Evolutionary conservation across 2,797 vertebrate genomes (phyloP).

Genomic region (Podarcis siculus): DNA sequence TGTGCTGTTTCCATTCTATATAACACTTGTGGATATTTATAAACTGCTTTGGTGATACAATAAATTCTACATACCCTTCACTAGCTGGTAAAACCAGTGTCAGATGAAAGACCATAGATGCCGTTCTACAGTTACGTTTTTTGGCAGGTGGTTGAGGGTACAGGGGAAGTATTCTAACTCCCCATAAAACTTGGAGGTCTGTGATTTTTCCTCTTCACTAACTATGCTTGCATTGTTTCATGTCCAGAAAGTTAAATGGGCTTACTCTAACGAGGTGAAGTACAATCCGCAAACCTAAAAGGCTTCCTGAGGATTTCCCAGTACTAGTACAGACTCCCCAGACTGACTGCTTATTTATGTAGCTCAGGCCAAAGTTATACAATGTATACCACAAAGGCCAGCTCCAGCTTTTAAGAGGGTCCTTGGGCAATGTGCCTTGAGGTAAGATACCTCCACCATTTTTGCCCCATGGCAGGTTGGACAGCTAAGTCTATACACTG

Average conservation of each 20-base stretch:
- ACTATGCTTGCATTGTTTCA: background rate
- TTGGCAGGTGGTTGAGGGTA: background rate
- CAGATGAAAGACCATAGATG: background rate
- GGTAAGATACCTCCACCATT: background rate
- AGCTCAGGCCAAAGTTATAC: too few species aligned
- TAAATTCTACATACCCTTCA: background rate
- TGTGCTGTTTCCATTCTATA: slow-evolving; percentile 33
- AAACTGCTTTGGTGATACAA: background rate
- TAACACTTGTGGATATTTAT: background rate
- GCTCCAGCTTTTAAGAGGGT: background rate
- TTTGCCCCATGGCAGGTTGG: background rate
- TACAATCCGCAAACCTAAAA: background rate
- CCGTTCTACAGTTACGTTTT: background rate
- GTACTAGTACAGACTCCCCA: background rate
- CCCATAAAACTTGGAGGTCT: background rate
- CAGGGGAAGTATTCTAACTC: background rate
- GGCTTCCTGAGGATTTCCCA: background rate
- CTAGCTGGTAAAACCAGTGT: background rate
- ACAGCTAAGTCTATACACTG: background rate
- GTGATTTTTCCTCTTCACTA: background rate
- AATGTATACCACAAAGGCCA: background rate
- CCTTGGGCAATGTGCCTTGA: background rate
- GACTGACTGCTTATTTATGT: background rate
- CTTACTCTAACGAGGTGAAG: background rate
- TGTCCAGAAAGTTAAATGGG: background rate